Evolutionary conservation across 2,888 invertebrate genomes (phyloP), one percentile per base, ranked within the genome.

Genomic region (Cosmia trapezina): DNA sequence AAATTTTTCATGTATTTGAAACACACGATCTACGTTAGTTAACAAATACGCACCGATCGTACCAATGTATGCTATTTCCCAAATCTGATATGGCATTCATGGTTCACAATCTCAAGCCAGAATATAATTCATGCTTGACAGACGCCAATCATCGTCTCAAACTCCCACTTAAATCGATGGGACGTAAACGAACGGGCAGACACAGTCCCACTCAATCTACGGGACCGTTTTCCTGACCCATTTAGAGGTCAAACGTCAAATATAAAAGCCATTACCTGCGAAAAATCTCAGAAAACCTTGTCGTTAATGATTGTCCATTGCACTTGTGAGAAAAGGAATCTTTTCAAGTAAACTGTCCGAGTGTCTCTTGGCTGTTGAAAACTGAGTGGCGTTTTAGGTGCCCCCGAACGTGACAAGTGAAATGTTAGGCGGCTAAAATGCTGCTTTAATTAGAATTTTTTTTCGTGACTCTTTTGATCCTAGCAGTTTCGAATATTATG

Each of bases 361-460:
- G 90, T 89, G 88, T 90, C 91, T 89, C 88, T 90, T 86, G 84
- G 80, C 73, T 81, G 73, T 83, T 88, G 87, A 91, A 87, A 89
- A 86, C 86, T 75, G 80, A 87, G 89, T 87, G 84, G 75, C 86
- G 83, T 91, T 91, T 91, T 85, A 85, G 84, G 79, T 77, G 76
- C 87, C 76, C 73, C 72, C 54, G 88, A 82, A 81, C 81, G 86
- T 86, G 86, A 83, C 82, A 84, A 85, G 84, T 85, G 86, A 83
- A 86, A 86, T 81, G 73, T 86, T 72, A 76, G 77, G 74, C 60
- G 22, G 43, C 28, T 90, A 92, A 91, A 80, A 91, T 89, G 87
- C 11, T 73, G 87, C 73, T 57, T 51, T 57, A n/a, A 28, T 43
- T n/a, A 22, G 5, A 6, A 19, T 9, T 17, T 28, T 45, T 43